phyloP scores from a whole-genome alignment of 2,113 vertebrate species.

The Eclectus roratus region DNA sequence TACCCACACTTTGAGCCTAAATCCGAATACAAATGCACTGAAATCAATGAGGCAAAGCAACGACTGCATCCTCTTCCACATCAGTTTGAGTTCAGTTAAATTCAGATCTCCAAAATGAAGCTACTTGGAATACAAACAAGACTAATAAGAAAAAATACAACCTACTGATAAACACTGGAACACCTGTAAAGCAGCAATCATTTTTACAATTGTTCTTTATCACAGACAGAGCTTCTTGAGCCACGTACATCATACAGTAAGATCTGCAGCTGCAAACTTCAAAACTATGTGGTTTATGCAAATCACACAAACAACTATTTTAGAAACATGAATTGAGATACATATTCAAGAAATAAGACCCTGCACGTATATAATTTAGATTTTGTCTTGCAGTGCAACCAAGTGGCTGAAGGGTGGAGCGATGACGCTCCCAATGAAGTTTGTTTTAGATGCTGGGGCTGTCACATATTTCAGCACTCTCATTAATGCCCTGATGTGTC shows the following conservation, averaged over 20 bases:
- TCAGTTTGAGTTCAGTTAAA: background rate
- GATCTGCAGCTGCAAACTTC: slow-evolving; percentile 18
- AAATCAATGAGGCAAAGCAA: background rate
- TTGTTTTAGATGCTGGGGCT: background rate
- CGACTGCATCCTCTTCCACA: background rate
- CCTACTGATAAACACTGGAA: background rate
- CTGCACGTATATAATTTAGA: background rate
- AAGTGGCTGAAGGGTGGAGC: background rate
- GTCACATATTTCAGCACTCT: background rate
- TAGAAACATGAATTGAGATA: background rate
- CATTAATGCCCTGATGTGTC: background rate
- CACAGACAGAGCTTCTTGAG: background rate
- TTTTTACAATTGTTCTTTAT: background rate
- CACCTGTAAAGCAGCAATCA: background rate
- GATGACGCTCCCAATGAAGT: background rate
- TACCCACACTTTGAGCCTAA: background rate
- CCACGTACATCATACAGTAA: background rate
- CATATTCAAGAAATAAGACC: background rate
- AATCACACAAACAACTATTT: background rate
- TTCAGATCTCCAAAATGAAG: background rate
- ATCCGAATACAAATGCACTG: background rate
- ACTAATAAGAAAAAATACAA: background rate
- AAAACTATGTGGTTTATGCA: background rate
- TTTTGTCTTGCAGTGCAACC: background rate
- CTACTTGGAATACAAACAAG: background rate